Evolutionary conservation across 2,113 vertebrate genomes (phyloP).

Genomic region (Heloderma charlesbogerti): DNA sequence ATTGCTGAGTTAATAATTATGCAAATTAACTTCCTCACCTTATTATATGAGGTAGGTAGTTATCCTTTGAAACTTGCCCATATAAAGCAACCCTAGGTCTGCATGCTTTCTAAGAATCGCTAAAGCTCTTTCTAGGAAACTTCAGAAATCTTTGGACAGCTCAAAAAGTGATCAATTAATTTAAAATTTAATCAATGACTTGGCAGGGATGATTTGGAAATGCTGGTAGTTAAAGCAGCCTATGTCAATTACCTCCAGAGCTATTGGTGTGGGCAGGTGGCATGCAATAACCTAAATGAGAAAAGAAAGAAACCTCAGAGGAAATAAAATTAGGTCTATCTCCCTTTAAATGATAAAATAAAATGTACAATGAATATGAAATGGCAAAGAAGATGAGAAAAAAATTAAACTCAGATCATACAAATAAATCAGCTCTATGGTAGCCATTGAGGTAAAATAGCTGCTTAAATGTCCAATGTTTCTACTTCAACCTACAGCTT

Average conservation of each 20-base stretch:
- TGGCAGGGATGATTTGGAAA: slow-evolving; percentile 26
- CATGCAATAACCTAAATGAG: not conserved
- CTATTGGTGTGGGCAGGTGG: not conserved
- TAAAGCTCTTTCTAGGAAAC: not conserved
- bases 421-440: not conserved
- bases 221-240: not conserved
- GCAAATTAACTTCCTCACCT: not conserved
- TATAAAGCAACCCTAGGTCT: not conserved
- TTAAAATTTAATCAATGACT: not conserved
- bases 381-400: slow-evolving; percentile 5
- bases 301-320: slow-evolving; percentile 33
- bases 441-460: not conserved
- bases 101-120: not conserved
- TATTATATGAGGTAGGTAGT: not conserved
- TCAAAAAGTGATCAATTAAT: slow-evolving; percentile 11
- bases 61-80: not conserved
- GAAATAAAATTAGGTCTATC: slow-evolving; percentile 12
- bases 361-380: not conserved
- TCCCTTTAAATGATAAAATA: not conserved
- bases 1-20: not conserved
- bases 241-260: slow-evolving; percentile 12
- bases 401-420: not conserved
- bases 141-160: not conserved
- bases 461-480: not conserved
- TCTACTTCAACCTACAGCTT: not conserved